Conservation (phyloP, 2,113 vertebrate species). For the Bubo scandiacus region DNA sequence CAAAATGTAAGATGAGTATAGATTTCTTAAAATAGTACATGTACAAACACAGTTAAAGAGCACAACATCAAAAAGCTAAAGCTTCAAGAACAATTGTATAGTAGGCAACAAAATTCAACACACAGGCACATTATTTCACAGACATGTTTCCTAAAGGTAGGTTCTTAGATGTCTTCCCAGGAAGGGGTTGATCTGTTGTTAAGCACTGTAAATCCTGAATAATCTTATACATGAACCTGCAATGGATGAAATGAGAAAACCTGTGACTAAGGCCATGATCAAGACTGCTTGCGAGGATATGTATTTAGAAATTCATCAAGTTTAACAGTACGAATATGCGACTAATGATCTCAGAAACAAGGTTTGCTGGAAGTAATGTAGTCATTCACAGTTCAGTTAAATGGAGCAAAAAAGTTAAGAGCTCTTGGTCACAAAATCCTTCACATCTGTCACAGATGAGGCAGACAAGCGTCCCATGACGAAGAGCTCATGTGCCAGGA, state of each 20-base stretch:
- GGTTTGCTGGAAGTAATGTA: background rate
- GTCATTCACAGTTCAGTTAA: background rate
- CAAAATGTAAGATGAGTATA: background rate
- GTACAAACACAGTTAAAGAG: conserved; percentile 16
- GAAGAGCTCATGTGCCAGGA: background rate
- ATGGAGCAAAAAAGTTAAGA: background rate
- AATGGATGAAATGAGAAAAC: background rate
- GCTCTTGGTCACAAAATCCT: background rate
- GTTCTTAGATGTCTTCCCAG: background rate
- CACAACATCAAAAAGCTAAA: background rate
- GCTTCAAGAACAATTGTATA: background rate
- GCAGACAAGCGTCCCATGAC: background rate
- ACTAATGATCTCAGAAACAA: background rate
- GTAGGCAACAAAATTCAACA: conserved; percentile 13
- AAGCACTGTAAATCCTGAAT: background rate
- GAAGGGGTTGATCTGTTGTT: background rate
- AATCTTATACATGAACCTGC: background rate
- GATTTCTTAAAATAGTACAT: background rate
- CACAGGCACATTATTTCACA: conserved; percentile 18
- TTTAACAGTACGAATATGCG: background rate
- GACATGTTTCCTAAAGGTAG: background rate
- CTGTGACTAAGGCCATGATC: background rate
- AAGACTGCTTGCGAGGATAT: background rate
- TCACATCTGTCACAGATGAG: background rate
- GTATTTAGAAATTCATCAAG: background rate